Evolutionary conservation across 2,113 vertebrate genomes (phyloP).

Genomic region (Pelvicachromis taeniatus): DNA sequence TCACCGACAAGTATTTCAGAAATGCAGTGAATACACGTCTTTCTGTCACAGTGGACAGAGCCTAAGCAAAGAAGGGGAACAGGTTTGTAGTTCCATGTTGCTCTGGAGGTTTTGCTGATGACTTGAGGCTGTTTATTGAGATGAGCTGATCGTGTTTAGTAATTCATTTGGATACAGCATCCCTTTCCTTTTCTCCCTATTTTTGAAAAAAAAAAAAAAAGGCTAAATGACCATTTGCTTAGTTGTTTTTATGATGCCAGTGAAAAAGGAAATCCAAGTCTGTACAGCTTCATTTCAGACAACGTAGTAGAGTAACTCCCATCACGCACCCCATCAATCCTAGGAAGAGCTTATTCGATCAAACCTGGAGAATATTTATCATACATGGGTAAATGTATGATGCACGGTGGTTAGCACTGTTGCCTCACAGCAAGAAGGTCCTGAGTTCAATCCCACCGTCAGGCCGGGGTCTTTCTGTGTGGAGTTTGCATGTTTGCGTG

Average conservation of each 20-base stretch:
- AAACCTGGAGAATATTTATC: conserved; percentile 36
- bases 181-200: neutral
- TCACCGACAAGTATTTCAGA: conserved; percentile 66
- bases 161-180: neutral
- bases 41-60: conserved; percentile 45
- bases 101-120: conserved; percentile 7
- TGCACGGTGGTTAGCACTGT: no score
- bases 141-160: neutral
- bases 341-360: neutral
- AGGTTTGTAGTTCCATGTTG: conserved; percentile 14
- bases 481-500: no score
- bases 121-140: conserved; percentile 20
- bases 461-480: no score
- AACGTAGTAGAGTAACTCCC: neutral
- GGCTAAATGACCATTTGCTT: neutral
- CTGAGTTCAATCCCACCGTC: no score
- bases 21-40: conserved; percentile 55
- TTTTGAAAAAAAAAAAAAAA: no score
- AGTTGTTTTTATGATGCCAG: neutral
- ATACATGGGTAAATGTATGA: no score
- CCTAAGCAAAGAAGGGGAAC: conserved; percentile 43
- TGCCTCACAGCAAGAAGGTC: no score
- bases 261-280: conserved; percentile 4
- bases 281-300: neutral
- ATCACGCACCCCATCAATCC: conserved; percentile 18